Percentiles rank a stretch among this genome's conserved stretches.
Conservation (phyloP, 2,797 vertebrate species). For the Falco biarmicus region DNA sequence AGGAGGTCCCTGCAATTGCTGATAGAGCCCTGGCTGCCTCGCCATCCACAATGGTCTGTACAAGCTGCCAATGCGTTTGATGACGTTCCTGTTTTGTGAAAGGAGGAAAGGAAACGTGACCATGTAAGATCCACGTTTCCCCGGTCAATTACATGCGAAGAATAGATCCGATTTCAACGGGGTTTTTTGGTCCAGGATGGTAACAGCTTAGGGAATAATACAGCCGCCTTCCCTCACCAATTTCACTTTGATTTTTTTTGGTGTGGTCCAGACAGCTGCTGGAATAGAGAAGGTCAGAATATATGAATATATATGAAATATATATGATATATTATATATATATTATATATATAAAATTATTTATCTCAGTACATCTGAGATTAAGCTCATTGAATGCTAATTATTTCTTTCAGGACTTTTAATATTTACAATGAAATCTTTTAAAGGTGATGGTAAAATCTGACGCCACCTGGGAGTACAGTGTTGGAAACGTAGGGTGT, state of each 20-base stretch:
- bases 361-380: slow-evolving; percentile 46
- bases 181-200: slow-evolving; percentile 30
- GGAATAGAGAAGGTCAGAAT: slow-evolving; percentile 60
- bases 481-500: slow-evolving; percentile 49
- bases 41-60: slow-evolving; percentile 63
- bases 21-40: slow-evolving; percentile 44
- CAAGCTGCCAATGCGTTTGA: slow-evolving; percentile 67
- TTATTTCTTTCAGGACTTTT: slow-evolving; percentile 62
- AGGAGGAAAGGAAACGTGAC: slow-evolving; percentile 68
- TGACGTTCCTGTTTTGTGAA: slow-evolving; percentile 71
- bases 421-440: slow-evolving; percentile 59
- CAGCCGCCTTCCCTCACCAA: neutral
- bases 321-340: slow-evolving; percentile 55
- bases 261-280: slow-evolving; percentile 56
- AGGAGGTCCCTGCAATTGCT: slow-evolving; percentile 61
- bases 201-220: slow-evolving; percentile 53
- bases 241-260: neutral
- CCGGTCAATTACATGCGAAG: slow-evolving; percentile 57
- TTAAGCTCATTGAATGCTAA: slow-evolving; percentile 47
- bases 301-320: slow-evolving; percentile 53
- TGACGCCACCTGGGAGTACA: slow-evolving; percentile 53
- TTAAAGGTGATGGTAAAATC: slow-evolving; percentile 28
- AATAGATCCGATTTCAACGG: slow-evolving; percentile 46
- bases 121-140: slow-evolving; percentile 70
- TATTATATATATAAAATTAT: slow-evolving; percentile 58